Base-by-base conservation (phyloP, 2,113 vertebrate species). In the Rutilus rutilus region DNA sequence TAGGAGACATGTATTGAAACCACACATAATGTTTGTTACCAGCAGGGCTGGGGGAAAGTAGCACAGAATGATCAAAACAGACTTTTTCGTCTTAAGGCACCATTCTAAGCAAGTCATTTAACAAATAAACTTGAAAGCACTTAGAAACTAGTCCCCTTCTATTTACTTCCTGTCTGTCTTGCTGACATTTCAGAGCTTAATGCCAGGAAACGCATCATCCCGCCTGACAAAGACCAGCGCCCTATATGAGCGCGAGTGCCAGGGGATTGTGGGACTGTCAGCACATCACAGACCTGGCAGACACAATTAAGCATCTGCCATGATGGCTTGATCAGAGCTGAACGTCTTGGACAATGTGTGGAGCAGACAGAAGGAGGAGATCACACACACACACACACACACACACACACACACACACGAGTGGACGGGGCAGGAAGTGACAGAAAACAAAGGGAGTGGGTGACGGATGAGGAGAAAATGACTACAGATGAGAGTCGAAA, bases 281-380 rank as follows among this genome's bases (percentile, higher is more conserved):
- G 59, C 67, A 57, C n/a, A 80, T 86, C 65, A 73, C 52, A 85
- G 62, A 69, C 45, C 33, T 80, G 85, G 52, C 85, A 80, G 15
- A 60, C 39, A 81, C 52, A 45, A 47, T 64, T 50, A 82, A 82
- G 57, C 42, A 57, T 74, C 25, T 73, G 78, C 75, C 39, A 33
- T 76, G 39, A 75, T 17, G 21, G 76, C 69, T 86, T 86, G 78
- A 82, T 86, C 73, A 65, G 27, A 82, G 69, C 39, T 17, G 47
- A 36, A 17, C 60, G 50, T 75, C 78, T 69, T 69, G 42, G 30
- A 76, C 27, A 50, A 8, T 27, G 78, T 74, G 78, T 57, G 76
- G 39, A 54, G 52, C 78, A 81, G 39, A 81, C 62, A 82, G 62
- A 19, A 69, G 62, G 79, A 67, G 79, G 1, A 11, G 36, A 80